Evolutionary conservation across 2,888 invertebrate species (phyloP).

Genomic region (Darwinula stevensoni): DNA sequence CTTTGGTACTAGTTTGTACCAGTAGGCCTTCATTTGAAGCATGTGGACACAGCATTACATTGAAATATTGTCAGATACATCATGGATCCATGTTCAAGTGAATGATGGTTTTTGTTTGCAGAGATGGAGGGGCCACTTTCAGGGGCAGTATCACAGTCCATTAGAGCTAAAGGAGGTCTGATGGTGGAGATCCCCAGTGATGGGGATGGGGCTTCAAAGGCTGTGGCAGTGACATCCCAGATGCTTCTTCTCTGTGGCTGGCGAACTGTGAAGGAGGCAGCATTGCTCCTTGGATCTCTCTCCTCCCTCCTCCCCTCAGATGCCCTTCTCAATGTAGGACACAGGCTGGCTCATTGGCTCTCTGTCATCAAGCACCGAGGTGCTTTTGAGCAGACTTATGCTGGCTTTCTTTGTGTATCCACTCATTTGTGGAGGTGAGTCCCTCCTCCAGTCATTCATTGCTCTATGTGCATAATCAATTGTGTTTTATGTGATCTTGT

Average conservation of each 20-base stretch:
- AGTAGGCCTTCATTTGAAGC: too few species aligned
- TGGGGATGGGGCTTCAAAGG: too few species aligned
- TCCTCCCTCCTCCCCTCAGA: slow-evolving; percentile 22
- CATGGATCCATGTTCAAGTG: too few species aligned
- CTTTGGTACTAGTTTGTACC: too few species aligned
- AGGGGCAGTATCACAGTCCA: slow-evolving; percentile 1
- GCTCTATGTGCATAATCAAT: too few species aligned
- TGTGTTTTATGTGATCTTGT: too few species aligned
- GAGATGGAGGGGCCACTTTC: too few species aligned
- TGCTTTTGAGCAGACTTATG: slow-evolving; percentile 84
- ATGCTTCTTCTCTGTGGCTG: slow-evolving; percentile 74
- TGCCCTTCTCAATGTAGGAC: slow-evolving; percentile 12
- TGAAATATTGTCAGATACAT: too few species aligned
- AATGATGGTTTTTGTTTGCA: too few species aligned
- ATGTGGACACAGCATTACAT: too few species aligned
- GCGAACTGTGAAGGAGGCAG: slow-evolving; percentile 66
- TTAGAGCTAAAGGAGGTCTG: slow-evolving; percentile 16
- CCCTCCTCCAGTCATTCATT: too few species aligned
- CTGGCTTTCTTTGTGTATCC: slow-evolving; percentile 51
- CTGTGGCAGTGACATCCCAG: slow-evolving; percentile 42
- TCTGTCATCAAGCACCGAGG: slow-evolving; percentile 59
- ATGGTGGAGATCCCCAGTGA: too few species aligned
- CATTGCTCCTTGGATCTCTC: slow-evolving; percentile 9
- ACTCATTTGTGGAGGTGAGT: slow-evolving; percentile 29
- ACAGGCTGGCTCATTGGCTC: slow-evolving; percentile 16